These are phyloP conservation scores for Synanthedon formicaeformis DNA, from an alignment of 2,888 invertebrate species.

Conservation along the genomic window DNA sequence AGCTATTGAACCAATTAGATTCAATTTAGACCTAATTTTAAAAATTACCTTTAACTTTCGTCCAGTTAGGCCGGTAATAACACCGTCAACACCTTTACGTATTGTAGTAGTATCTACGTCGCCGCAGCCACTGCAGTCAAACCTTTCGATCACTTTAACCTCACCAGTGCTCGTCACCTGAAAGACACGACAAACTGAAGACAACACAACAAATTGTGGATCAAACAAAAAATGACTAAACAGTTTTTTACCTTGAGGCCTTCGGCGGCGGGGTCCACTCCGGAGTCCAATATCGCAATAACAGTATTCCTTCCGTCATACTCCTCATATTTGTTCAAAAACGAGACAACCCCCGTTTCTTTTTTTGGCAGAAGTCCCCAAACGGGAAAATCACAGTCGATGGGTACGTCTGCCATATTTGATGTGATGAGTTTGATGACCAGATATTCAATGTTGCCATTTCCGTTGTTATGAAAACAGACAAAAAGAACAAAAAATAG, in stretches of 20 bases:
- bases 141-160: constrained; percentile 93
- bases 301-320: constrained; percentile 92
- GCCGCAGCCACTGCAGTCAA: constrained; percentile 96
- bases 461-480: neutral
- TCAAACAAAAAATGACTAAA: constrained; percentile 59
- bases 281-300: constrained; percentile 97
- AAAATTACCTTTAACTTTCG: constrained; percentile 82
- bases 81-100: constrained; percentile 73
- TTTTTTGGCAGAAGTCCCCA: constrained; percentile 92
- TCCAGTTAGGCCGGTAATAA: constrained; percentile 87
- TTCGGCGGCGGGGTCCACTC: constrained; percentile 95
- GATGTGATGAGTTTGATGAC: constrained; percentile 26
- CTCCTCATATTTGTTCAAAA: constrained; percentile 87
- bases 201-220: constrained; percentile 20
- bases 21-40: neutral
- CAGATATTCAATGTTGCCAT: constrained; percentile 17
- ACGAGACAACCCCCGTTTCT: constrained; percentile 91
- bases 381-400: constrained; percentile 81
- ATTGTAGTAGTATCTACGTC: constrained; percentile 91
- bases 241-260: constrained; percentile 85
- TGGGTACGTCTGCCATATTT: constrained; percentile 68
- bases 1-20: too few relatives aligned
- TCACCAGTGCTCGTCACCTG: constrained; percentile 90
- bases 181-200: constrained; percentile 20
- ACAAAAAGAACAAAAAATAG: neutral